Base-by-base conservation (phyloP, 2,113 vertebrate species). In the Podarcis cretensis region DNA sequence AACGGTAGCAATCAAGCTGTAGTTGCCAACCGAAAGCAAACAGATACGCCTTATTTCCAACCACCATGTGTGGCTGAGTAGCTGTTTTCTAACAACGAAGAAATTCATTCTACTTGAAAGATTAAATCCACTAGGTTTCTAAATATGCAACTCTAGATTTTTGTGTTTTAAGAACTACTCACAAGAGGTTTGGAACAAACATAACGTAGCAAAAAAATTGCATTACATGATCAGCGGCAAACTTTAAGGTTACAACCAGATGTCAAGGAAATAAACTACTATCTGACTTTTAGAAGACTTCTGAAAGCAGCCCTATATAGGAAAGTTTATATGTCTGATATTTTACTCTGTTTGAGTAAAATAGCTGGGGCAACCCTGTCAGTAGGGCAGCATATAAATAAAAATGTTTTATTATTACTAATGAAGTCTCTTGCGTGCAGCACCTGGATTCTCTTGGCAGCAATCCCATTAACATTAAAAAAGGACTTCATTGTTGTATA, bases 361-460 rank as follows among this genome's bases (percentile, higher is more conserved):
- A 2, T 54, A 54, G 48, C 48, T 54, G 48, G 48, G 48, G 48
- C 48, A 54, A 54, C 48, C 48, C 48, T 54, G 48, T 10, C 48
- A 54, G 48, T 54, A 54, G 48, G 10, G 48, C 3, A 10, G 48
- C 10, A 10, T 54, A 54, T 54, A 54, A 54, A 54, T 54, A 54
- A 48, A 10, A 48, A 48, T 43, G 43, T 43, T 43, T 43, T 54
- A 54, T 54, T 54, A 54, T 54, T 54, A 54, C 48, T 12, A 85
- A 93, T 89, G 93, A 96, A 89, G 92, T 92, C 92, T 91, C 91
- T 90, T 88, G 91, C 83, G 93, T 84, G 89, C 93, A 94, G 93
- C 91, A 92, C 87, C 90, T 92, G 90, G 27, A 94, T 63, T 30
- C 84, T 81, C 79, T 82, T 94, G 94, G 93, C 93, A 89, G 76